A percentile compares a stretch with the other conserved stretches of the same genome.
Conservation (phyloP, 2,113 vertebrate species). For the Eulacestoma nigropectus region DNA sequence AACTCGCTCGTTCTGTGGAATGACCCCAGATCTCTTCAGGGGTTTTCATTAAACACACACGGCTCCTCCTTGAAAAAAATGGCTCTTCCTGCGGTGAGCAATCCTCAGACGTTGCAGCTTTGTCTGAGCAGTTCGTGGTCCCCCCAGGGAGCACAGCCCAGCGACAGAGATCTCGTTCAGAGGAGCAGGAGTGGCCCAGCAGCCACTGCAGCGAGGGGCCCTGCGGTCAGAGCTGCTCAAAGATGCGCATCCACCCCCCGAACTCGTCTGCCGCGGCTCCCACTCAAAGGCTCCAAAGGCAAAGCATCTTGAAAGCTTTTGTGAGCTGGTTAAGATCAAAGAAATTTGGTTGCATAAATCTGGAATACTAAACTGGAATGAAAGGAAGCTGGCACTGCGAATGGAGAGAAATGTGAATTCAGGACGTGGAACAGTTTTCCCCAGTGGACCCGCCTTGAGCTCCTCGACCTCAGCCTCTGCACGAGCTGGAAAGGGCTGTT, state of each 20-base stretch:
- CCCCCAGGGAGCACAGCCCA: background rate
- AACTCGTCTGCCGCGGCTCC: background rate
- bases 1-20: background rate
- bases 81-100: background rate
- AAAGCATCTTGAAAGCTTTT: slow-evolving; percentile 8
- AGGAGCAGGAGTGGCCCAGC: background rate
- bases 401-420: background rate
- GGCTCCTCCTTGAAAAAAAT: background rate
- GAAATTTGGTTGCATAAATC: background rate
- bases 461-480: accelerated
- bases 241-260: background rate
- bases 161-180: background rate
- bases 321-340: slow-evolving; percentile 25
- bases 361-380: background rate
- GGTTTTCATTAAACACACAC: background rate
- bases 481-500: background rate
- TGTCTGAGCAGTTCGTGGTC: background rate
- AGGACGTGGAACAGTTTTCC: background rate
- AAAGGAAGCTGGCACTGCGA: background rate
- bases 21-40: background rate
- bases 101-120: background rate
- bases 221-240: background rate
- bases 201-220: background rate
- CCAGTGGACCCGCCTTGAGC: background rate
- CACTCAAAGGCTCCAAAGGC: background rate